Evolutionary conservation across 2,113 vertebrate genomes (phyloP), one percentile per base, ranked within the genome.

Genomic region (Pitta sordida): DNA sequence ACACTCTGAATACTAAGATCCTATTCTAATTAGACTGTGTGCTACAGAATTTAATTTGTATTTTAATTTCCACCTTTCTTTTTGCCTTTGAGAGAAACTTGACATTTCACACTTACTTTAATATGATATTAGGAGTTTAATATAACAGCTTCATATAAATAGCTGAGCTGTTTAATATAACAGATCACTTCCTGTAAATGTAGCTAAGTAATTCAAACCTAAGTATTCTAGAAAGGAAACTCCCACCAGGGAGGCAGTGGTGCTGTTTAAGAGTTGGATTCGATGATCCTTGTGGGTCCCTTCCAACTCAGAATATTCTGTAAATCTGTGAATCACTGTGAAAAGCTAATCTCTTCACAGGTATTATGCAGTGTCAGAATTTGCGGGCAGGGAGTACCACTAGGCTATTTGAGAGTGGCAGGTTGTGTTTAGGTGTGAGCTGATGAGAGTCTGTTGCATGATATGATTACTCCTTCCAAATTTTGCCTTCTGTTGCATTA

Each of bases 391-490:
- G 48, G 16, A 13, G 6, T 71, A 20, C 43, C 21, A 27, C 23
- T 14, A 5, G 29, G 60, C 53, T 13, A 29, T 63, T 13, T 41
- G 46, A 51, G 26, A 32, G 30, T 6, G 24, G 21, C n/a, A 74
- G n/a, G 23, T 44, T 53, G 24, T 53, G 53, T 63, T 46, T 73
- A 43, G 15, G 17, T 71, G 41, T 43, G 55, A 43, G 46, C 13
- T 63, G 67, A 15, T 59, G 41, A 21, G 68, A 73, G 23, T 3
- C 19, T 43, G 7, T 14, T 49, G 7, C 26, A 2, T 26, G 7
- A 13, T 9, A 0, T 0, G 14, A 76, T 4, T 11, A 5, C 13
- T 39, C 17, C 39, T 18, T 48, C 63, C 49, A 69, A 44, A 13
- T 73, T 80, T 37, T 88, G n/a, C 56, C 68, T 55, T 46, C 48